phyloP scores from a whole-genome alignment of 2,888 invertebrate genomes.

The Seira ritae region DNA sequence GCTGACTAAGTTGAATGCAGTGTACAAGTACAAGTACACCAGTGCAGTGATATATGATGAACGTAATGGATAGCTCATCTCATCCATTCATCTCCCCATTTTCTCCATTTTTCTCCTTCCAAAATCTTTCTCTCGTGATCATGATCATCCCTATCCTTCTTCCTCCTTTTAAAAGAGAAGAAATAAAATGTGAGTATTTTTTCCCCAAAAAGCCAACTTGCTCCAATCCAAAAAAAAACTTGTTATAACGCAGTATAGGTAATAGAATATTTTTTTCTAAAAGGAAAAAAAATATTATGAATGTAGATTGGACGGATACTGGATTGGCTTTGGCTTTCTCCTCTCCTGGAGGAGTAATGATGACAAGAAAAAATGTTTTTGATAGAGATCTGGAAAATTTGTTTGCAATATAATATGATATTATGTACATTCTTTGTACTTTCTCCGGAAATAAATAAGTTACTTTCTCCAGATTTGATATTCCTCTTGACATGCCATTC shows the following conservation, averaged over 20 bases:
- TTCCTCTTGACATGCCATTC: too few relatives aligned
- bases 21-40: constrained; percentile 12
- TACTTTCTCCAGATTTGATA: constrained; percentile 1
- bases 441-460: not conserved
- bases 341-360: too few relatives aligned
- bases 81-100: constrained; percentile 60
- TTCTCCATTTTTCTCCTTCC: constrained; percentile 51
- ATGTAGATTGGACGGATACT: too few relatives aligned
- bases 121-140: not conserved
- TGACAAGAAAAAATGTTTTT: not conserved
- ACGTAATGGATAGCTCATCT: constrained; percentile 64
- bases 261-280: too few relatives aligned
- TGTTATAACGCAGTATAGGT: not conserved
- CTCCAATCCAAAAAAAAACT: too few relatives aligned
- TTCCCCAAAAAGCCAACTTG: constrained; percentile 7
- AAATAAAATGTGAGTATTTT: not conserved
- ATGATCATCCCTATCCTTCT: not conserved
- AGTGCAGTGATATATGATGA: constrained; percentile 59
- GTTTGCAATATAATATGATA: constrained; percentile 1
- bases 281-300: too few relatives aligned
- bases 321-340: too few relatives aligned
- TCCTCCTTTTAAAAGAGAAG: constrained; percentile 8
- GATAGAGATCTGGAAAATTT: constrained; percentile 4
- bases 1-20: constrained; percentile 10
- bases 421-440: not conserved